Evolutionary conservation across 2,888 invertebrate species (phyloP).

Genomic region (Archaeoteleia sp.): DNA sequence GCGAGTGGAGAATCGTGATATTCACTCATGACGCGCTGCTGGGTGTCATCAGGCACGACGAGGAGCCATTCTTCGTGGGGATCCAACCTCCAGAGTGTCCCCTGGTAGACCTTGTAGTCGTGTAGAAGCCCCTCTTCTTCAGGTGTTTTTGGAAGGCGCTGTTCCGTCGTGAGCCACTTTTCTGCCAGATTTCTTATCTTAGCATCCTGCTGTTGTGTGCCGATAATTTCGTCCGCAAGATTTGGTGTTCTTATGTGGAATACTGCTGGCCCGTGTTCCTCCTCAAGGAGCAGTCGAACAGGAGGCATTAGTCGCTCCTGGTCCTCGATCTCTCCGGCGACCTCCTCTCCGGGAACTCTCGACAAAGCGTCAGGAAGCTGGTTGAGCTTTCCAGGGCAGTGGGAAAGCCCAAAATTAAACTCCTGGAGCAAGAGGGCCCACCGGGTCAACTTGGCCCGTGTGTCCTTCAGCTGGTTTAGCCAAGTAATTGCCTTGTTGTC

Average conservation of each 20-base stretch:
- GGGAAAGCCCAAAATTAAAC: no score
- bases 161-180: not conserved
- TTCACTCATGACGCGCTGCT: not conserved
- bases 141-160: not conserved
- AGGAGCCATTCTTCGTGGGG: not conserved
- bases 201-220: not conserved
- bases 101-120: no score
- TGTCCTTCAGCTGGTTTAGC: constrained; percentile 31
- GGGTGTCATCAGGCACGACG: not conserved
- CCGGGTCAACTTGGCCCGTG: no score
- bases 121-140: no score
- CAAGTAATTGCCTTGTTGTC: constrained; percentile 47
- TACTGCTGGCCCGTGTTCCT: not conserved
- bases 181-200: not conserved
- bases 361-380: constrained; percentile 8
- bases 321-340: no score
- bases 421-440: no score
- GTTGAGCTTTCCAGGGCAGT: constrained; percentile 42
- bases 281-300: no score
- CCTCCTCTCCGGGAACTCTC: not conserved
- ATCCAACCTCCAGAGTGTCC: no score
- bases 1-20: constrained; percentile 14
- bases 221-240: not conserved
- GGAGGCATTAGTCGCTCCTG: no score
- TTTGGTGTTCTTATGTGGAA: not conserved